phyloP scores from a whole-genome alignment of 2,113 vertebrate species.

The Lota lota region DNA sequence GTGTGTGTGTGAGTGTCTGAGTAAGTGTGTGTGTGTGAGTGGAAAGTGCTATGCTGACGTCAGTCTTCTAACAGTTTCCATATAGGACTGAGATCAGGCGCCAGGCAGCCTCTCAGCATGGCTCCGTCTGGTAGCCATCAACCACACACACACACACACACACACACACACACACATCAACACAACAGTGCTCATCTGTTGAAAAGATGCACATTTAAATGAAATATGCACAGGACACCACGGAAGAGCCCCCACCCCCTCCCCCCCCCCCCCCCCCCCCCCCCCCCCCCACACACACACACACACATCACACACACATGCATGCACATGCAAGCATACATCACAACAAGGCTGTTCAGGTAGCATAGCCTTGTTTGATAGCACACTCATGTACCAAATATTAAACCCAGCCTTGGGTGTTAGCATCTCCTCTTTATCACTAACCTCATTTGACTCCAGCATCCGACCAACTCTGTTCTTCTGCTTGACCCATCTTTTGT shows the following conservation, averaged over 20 bases:
- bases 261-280: too few species aligned
- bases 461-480: too few species aligned
- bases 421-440: neutral
- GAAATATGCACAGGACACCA: too few species aligned
- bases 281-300: conserved; percentile 8
- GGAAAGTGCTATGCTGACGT: conserved; percentile 68
- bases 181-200: too few species aligned
- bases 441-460: neutral
- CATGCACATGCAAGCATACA: neutral
- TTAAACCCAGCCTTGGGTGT: too few species aligned
- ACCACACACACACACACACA: conserved; percentile 17
- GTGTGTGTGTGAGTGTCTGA: neutral
- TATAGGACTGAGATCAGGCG: conserved; percentile 59
- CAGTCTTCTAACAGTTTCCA: conserved; percentile 74
- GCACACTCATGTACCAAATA: too few species aligned
- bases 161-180: neutral
- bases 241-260: conserved; percentile 15
- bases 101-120: conserved; percentile 57
- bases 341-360: neutral
- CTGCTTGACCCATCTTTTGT: too few species aligned
- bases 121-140: conserved; percentile 72
- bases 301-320: conserved; percentile 8
- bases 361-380: too few species aligned
- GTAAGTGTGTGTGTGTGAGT: conserved; percentile 16
- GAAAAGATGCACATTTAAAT: too few species aligned